Evolutionary conservation across 2,888 invertebrate genomes (phyloP), one percentile per base, ranked within the genome.

Genomic region (Therioaphis trifolii): DNA sequence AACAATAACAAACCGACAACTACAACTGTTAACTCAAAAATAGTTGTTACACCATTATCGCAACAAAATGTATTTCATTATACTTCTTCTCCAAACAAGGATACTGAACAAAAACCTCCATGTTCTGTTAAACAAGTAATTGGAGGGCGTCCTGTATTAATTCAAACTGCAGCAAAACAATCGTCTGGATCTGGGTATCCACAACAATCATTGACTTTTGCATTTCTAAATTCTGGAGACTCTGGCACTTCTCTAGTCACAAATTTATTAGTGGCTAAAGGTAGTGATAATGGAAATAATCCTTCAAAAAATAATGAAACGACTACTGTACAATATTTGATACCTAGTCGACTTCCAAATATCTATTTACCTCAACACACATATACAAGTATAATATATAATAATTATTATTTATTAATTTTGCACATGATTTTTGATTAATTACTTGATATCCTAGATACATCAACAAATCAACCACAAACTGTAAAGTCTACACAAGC

Each of bases 161-260:
- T 82, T 74, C 82, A 82, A 74, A 74, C 82, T 18, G 35, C 72
- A 5, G 72, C 74, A 27, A 82, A 82, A 52, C 69, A 61, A n/a
- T 72, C 55, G 18, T 72, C 82, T 18, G 82, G 84, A 12, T 72
- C 82, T 18, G 82, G 84, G 15, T 84, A 77, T 76, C 84, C 80
- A 21, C 76, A 78, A 21, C 85, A 78, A 66, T 75, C 85, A 5
- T 55, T 85, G 35, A 84, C 85, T 29, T 85, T 85, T 5, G 84
- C 85, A 0, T 82, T 84, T 55, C 46, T 85, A 18, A 85, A 85
- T 46, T 75, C 85, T 46, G 82, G 75, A 18, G 85, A 85, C 29
- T 61, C 86, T n/a, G 49, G 85, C 12, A 80, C 80, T 74, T 74
- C 82, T 35, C 14, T 82, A 52, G 82, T 82, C 3, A 82, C 82